Evolutionary conservation across 92 coral and sea anemone species (phyloP).

Genomic region (Actinostola sp.): DNA sequence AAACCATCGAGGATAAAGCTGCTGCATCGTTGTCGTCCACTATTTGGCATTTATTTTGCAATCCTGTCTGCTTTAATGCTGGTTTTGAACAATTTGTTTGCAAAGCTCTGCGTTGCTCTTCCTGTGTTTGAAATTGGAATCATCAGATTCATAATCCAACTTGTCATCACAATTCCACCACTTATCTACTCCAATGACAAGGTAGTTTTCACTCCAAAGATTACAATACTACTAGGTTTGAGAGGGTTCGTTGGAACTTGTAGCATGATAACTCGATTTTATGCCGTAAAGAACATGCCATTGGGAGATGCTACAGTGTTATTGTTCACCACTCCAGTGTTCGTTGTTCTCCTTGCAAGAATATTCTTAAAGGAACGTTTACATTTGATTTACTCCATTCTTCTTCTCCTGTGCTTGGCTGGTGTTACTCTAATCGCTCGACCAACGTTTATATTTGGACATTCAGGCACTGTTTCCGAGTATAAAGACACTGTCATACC

Average conservation of each 20-base stretch:
- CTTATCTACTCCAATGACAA: conserved; percentile 46
- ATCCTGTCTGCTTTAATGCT: background rate
- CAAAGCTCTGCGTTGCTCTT: conserved; percentile 4
- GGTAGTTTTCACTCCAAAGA: conserved; percentile 32
- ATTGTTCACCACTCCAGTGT: conserved; percentile 65
- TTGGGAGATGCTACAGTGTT: conserved; percentile 76
- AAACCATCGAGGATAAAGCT: background rate
- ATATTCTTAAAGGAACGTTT: conserved; percentile 59
- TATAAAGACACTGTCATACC: background rate
- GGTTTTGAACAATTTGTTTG: conserved; percentile 1
- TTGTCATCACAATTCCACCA: conserved; percentile 40
- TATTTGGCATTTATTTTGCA: conserved; percentile 6
- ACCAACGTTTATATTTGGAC: conserved; percentile 27
- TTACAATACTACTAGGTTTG: conserved; percentile 19
- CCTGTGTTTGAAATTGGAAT: conserved; percentile 56
- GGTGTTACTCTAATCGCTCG: conserved; percentile 12
- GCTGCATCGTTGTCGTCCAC: background rate
- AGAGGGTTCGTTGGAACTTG: conserved; percentile 50
- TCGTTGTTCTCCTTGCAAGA: conserved; percentile 67
- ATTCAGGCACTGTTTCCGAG: conserved; percentile 3
- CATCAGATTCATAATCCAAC: conserved; percentile 42
- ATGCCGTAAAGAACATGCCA: conserved; percentile 77
- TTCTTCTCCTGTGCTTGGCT: conserved; percentile 8
- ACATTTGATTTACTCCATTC: conserved; percentile 6
- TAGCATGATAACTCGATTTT: conserved; percentile 53